Evolutionary conservation across 2,888 invertebrate genomes (phyloP), one percentile per base, ranked within the genome.

Genomic region (Rotaria magnacalcarata): DNA sequence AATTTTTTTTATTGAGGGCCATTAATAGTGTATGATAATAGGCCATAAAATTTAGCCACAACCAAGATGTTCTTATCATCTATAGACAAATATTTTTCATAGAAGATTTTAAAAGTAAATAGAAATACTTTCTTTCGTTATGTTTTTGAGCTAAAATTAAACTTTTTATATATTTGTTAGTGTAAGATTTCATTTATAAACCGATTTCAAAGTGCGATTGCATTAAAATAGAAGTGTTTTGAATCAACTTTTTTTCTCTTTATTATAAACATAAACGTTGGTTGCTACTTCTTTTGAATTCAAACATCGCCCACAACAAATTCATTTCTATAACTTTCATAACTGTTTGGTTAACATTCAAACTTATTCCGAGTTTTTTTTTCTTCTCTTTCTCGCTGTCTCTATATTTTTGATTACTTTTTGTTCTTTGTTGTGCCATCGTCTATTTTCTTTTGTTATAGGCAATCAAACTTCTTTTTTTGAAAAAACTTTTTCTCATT

Each of bases 201-300:
- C 21, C 56, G 56, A 56, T 56, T 24, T 56, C 8, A 24, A 7
- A 56, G 56, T 56, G 27, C 27, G 27, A 54, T 21, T 54, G 21
- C 54, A 54, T 54, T 54, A 54, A 54, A 54, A 21, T 21, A 54
- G n/a, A 60, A 60, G 58, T n/a, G 58, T 60, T n/a, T 60, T 60
- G 52, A 60, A 27, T 60, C 58, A n/a, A 60, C 58, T 24, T 60
- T 60, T 60, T 14, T 27, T 60, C 24, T 60, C 6, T 34, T 34
- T 27, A n/a, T 27, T 7, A 27, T 24, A 27, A 27, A 60, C 11
- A 60, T 10, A 60, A 60, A 60, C 8, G n/a, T 60, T 27, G 58
- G 58, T 60, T 60, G 58, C 58, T 60, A 60, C n/a, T 60, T 60
- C 24, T 60, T 60, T 60, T 60, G 8, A 60, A 60, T 60, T 60